Percentiles rank a stretch among this genome's conserved stretches.
phyloP scores from a whole-genome alignment of 2,888 invertebrate genomes.

The Andricus quercusramuli region DNA sequence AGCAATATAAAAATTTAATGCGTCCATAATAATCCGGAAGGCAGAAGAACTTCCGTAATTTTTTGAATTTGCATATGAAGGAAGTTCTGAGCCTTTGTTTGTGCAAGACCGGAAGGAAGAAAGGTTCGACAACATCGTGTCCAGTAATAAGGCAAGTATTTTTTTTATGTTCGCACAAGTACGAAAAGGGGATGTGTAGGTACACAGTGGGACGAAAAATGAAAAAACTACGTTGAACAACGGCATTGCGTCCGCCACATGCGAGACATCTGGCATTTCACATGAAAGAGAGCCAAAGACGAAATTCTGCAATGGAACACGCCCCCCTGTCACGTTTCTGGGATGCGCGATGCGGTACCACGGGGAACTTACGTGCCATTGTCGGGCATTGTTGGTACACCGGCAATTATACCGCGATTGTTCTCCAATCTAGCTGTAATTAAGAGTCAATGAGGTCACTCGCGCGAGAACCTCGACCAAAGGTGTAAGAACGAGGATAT shows the following conservation, averaged over 20 bases:
- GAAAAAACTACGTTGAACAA: conserved; percentile 59
- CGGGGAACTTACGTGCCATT: conserved; percentile 67
- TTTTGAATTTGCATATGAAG: background rate
- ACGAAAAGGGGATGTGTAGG: conserved; percentile 6
- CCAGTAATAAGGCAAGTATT: conserved; percentile 27
- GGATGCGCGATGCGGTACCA: conserved; percentile 62
- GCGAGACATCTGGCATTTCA: conserved; percentile 78
- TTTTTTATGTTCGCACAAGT: conserved; percentile 10
- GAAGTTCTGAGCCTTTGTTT: background rate
- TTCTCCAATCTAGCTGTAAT: conserved; percentile 74
- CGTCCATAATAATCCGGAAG: background rate
- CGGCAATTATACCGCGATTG: conserved; percentile 74
- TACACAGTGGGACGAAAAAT: conserved; percentile 41
- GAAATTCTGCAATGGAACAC: conserved; percentile 76
- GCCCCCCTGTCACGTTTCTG: conserved; percentile 76
- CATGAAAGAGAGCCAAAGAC: conserved; percentile 76
- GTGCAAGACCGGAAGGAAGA: conserved; percentile 27
- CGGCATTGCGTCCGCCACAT: conserved; percentile 72
- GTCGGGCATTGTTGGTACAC: conserved; percentile 71
- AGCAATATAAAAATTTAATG: too few species aligned
- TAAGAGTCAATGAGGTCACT: conserved; percentile 75
- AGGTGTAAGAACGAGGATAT: conserved; percentile 52
- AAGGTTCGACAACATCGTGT: background rate
- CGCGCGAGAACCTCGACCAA: conserved; percentile 62
- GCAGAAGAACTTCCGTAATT: background rate